Evolutionary conservation across 1,140 invertebrate genomes (phyloP).

Genomic region (Drosophila ercepeae): DNA sequence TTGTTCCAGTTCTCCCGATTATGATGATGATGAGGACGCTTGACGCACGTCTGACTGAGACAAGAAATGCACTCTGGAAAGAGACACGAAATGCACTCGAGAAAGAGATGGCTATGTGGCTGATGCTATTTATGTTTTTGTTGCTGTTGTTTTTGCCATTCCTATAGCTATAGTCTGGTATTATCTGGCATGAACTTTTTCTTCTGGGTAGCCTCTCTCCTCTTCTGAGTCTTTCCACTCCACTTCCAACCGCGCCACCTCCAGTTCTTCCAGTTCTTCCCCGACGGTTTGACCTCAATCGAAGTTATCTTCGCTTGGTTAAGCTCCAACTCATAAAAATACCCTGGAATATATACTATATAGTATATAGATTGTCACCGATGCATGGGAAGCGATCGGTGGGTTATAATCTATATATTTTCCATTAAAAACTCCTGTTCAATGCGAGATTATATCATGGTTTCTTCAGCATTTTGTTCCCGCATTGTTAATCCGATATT

Average conservation of each 20-base stretch:
- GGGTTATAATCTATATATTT: neutral
- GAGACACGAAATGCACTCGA: neutral
- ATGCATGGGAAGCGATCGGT: too few species aligned
- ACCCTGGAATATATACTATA: slow-evolving; percentile 39
- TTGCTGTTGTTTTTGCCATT: slow-evolving; percentile 19
- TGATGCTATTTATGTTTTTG: slow-evolving; percentile 52
- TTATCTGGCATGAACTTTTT: slow-evolving; percentile 37
- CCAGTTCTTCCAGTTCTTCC: too few species aligned
- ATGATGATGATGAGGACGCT: slow-evolving; percentile 57
- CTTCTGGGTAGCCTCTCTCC: slow-evolving; percentile 6
- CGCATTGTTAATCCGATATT: too few species aligned
- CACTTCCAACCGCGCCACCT: neutral
- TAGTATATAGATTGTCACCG: too few species aligned
- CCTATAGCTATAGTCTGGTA: slow-evolving; percentile 22
- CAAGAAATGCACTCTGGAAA: neutral
- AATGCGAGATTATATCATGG: too few species aligned
- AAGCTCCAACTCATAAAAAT: slow-evolving; percentile 39
- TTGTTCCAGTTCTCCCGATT: slow-evolving; percentile 68
- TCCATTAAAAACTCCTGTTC: too few species aligned
- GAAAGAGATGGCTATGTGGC: slow-evolving; percentile 19
- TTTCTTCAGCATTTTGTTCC: too few species aligned
- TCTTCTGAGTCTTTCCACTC: slow-evolving; percentile 8
- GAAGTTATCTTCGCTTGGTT: slow-evolving; percentile 43
- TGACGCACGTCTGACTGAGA: slow-evolving; percentile 48
- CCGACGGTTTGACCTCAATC: slow-evolving; percentile 49